Conservation (phyloP, 2,113 vertebrate species). For the Proterorhinus semilunaris region DNA sequence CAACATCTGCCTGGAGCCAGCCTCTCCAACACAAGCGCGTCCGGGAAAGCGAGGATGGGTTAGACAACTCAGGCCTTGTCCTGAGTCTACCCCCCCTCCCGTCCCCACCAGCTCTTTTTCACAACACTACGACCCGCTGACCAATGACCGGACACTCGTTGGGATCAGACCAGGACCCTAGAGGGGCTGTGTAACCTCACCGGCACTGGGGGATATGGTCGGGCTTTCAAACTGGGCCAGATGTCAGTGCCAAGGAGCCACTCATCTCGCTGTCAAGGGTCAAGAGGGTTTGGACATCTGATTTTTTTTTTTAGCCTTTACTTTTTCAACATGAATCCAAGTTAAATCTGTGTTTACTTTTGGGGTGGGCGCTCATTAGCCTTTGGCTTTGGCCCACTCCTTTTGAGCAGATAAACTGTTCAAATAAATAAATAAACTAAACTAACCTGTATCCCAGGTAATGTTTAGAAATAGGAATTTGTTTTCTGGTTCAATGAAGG, state of each 20-base stretch:
- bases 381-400: too few species aligned
- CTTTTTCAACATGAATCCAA: not conserved
- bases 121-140: slow-evolving; percentile 48
- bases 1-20: slow-evolving; percentile 71
- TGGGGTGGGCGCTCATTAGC: too few species aligned
- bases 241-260: slow-evolving; percentile 39
- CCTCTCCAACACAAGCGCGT: slow-evolving; percentile 74
- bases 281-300: slow-evolving; percentile 32
- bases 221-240: slow-evolving; percentile 48
- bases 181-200: slow-evolving; percentile 25
- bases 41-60: slow-evolving; percentile 60
- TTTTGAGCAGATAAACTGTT: too few species aligned
- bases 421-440: too few species aligned
- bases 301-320: not conserved
- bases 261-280: slow-evolving; percentile 30
- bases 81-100: slow-evolving; percentile 37
- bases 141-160: slow-evolving; percentile 46
- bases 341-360: too few species aligned
- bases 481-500: not conserved
- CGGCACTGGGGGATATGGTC: slow-evolving; percentile 46
- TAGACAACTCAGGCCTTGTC: slow-evolving; percentile 65
- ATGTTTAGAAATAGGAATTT: not conserved
- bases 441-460: not conserved
- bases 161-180: slow-evolving; percentile 46
- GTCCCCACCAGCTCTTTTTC: slow-evolving; percentile 29